These are phyloP conservation scores for Ploceus nigricollis DNA, from an alignment of 2,113 vertebrate genomes.

Conservation along the genomic window DNA sequence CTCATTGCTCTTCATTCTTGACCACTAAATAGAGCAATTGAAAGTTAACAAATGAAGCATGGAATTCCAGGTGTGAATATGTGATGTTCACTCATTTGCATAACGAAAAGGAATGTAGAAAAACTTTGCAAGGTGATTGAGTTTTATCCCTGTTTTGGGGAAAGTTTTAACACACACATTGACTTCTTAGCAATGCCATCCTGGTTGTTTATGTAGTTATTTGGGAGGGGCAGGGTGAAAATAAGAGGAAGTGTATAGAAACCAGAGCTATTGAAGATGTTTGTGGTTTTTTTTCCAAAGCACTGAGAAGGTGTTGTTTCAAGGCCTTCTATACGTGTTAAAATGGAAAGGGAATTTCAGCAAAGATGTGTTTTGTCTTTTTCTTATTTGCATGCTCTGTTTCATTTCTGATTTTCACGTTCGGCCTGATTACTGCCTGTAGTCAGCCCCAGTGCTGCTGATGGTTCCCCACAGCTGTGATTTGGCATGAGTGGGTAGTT, in stretches of 20 bases:
- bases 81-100: neutral
- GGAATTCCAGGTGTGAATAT: constrained; percentile 7
- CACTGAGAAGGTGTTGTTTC: neutral
- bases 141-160: neutral
- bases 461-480: neutral
- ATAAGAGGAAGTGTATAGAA: neutral
- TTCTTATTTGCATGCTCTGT: neutral
- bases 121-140: neutral
- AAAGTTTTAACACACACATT: neutral
- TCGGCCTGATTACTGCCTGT: neutral
- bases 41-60: neutral
- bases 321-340: neutral
- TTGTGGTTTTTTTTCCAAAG: neutral
- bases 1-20: neutral
- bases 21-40: neutral
- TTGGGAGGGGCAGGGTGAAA: neutral
- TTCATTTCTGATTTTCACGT: neutral
- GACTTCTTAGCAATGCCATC: neutral
- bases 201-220: neutral
- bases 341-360: neutral
- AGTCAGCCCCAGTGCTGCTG: neutral
- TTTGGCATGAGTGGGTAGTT: neutral
- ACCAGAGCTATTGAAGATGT: neutral
- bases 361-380: neutral
- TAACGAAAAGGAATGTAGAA: neutral